Evolutionary conservation across 2,113 vertebrate genomes (phyloP).

Genomic region (Semnopithecus entellus): DNA sequence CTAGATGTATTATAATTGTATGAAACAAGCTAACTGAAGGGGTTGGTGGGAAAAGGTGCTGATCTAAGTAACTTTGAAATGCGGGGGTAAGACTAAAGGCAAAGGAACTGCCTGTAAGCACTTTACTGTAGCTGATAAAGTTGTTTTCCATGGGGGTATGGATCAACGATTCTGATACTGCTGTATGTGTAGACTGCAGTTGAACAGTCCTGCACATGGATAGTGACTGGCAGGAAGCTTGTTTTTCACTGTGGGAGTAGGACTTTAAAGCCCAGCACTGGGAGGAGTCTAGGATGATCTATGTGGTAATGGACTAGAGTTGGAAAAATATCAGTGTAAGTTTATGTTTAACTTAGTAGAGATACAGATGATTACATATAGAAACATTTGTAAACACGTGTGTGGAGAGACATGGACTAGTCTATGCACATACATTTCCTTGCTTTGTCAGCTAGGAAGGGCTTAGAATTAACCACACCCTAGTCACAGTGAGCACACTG

Average conservation of each 20-base stretch:
- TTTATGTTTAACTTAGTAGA: not conserved
- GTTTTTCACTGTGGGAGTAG: not conserved
- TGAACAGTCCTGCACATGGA: too few relatives aligned
- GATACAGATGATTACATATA: not conserved
- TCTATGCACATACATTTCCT: not conserved
- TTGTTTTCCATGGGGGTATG: not conserved
- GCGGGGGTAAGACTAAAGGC: not conserved
- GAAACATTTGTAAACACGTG: not conserved
- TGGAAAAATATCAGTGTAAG: not conserved
- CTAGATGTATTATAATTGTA: not conserved
- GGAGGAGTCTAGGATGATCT: not conserved
- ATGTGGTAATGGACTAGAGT: not conserved
- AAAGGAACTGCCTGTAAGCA: not conserved
- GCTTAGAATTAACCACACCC: not conserved
- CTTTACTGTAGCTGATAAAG: rapidly evolving
- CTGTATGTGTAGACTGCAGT: rapidly evolving
- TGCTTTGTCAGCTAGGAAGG: not conserved
- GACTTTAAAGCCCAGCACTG: not conserved
- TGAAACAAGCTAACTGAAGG: not conserved
- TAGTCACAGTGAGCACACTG: not conserved
- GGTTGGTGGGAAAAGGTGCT: not conserved
- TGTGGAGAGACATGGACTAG: not conserved
- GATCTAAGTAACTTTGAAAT: not conserved
- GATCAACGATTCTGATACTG: not conserved
- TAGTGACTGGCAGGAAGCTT: rapidly evolving